These are phyloP conservation scores for Chloroceryle inda DNA, from an alignment of 2,797 vertebrate genomes.

Conservation along the genomic window DNA sequence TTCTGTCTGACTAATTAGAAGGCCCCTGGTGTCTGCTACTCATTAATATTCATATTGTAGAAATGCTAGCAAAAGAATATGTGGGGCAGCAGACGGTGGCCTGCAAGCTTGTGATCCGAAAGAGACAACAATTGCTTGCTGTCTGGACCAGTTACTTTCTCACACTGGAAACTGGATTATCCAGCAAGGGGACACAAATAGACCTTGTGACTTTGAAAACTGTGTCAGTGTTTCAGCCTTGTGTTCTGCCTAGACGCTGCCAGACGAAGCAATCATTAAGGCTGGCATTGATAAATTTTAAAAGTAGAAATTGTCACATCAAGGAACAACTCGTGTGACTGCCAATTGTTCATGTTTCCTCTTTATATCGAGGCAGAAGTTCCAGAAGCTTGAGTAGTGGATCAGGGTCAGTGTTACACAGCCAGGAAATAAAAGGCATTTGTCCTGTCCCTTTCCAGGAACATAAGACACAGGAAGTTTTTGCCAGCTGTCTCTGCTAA, in stretches of 20 bases:
- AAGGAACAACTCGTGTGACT: neutral
- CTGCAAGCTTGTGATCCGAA: conserved; percentile 14
- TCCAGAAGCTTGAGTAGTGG: neutral
- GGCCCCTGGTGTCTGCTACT: neutral
- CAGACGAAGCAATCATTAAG: neutral
- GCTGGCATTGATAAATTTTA: neutral
- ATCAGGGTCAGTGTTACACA: neutral
- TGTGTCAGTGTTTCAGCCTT: neutral
- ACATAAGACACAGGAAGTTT: neutral
- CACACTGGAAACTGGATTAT: conserved; percentile 23
- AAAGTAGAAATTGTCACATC: conserved; percentile 1
- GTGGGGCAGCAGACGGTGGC: conserved; percentile 66
- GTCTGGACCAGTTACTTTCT: conserved; percentile 40
- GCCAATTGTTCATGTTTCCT: neutral
- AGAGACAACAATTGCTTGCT: conserved; percentile 58
- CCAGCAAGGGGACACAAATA: neutral
- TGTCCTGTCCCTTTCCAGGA: neutral
- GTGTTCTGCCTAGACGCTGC: neutral
- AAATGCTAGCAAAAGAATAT: conserved; percentile 15
- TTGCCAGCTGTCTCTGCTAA: conserved; percentile 1
- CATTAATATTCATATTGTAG: conserved; percentile 46
- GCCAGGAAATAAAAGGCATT: neutral
- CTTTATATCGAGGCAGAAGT: neutral
- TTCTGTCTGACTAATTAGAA: conserved; percentile 59
- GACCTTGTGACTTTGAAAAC: conserved; percentile 31